phyloP scores from a whole-genome alignment of 37 sponge, comb jelly and placozoan species.

The Oopsacas minuta region DNA sequence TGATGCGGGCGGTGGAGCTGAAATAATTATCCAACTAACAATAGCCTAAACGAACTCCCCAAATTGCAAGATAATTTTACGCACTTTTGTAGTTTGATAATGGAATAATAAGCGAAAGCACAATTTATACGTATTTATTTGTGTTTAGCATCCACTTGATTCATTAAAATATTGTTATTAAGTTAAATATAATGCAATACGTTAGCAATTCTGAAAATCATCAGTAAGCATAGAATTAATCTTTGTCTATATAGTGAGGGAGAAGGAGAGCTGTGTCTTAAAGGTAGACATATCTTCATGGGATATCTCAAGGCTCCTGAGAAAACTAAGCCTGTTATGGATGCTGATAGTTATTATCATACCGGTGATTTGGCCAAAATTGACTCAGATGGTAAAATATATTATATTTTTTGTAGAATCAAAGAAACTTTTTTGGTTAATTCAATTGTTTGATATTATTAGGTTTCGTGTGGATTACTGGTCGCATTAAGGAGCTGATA shows the following conservation, averaged over 20 bases:
- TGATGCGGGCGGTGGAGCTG: no score
- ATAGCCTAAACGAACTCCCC: no score
- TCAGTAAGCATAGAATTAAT: background rate
- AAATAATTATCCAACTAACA: no score
- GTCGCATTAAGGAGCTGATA: slow-evolving; percentile 83
- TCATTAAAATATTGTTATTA: no score
- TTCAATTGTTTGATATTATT: background rate
- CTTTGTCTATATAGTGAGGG: slow-evolving; percentile 26
- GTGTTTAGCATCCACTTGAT: no score
- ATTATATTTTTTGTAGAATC: background rate
- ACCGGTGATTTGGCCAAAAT: slow-evolving; percentile 82
- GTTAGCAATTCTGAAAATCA: no score
- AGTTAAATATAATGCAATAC: no score
- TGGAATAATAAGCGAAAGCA: no score
- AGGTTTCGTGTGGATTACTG: slow-evolving; percentile 82
- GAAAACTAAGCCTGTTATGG: slow-evolving; percentile 69
- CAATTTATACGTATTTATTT: no score
- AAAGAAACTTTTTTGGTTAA: background rate
- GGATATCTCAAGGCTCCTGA: slow-evolving; percentile 78
- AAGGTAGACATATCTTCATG: slow-evolving; percentile 92
- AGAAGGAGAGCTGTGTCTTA: slow-evolving; percentile 62
- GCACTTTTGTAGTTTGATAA: no score
- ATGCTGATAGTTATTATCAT: slow-evolving; percentile 94
- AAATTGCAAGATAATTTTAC: no score
- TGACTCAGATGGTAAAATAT: slow-evolving; percentile 49